Base-by-base conservation (phyloP, 2,888 invertebrate species). In the Lasioglossum calceatum region DNA sequence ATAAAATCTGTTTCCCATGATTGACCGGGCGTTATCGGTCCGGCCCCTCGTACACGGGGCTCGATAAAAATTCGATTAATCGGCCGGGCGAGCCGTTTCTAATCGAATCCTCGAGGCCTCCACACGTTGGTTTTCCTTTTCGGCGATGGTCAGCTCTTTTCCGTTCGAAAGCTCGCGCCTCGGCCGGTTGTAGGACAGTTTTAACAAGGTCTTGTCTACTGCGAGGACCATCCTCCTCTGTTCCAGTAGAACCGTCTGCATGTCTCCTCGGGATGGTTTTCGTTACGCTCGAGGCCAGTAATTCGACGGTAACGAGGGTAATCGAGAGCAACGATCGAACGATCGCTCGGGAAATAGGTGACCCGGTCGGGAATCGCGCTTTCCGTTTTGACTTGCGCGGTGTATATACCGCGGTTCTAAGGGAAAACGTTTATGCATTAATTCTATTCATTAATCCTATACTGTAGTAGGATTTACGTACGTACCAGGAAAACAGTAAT, bases 1-100 rank as follows among this genome's bases (percentile, higher is more conserved):
- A 87, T 93, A 92, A 93, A 93, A 89, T 92, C 90, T 91, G 89
- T 90, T 92, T 91, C 93, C 87, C 91, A 90, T 89, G 92, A 93
- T 91, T 89, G 92, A 88, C 87, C 79, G 78, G 84, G 58, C 39
- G 79, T 88, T 91, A 89, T 89, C 42, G 67, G 36, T 82, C 85
- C 50, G 8, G 58, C 32, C 50, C 75, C 76, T 76, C 73, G 64
- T 50, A 84, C 58, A 36, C 74, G 27, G 61, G 27, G n/a, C 50
- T 47, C 84, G 75, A 89, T 91, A 87, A 90, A 89, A 82, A 39
- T 54, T 58, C 77, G 64, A 84, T 90, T 84, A 89, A 91, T 87
- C 85, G 86, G 44, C 71, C 81, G 81, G 39, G 83, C 82, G 75
- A 72, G 77, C 78, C 64, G 50, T 71, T 79, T 80, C 83, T 78